Evolutionary conservation across 2,888 invertebrate species (phyloP).

Genomic region (Microctonus aethiopoides): DNA sequence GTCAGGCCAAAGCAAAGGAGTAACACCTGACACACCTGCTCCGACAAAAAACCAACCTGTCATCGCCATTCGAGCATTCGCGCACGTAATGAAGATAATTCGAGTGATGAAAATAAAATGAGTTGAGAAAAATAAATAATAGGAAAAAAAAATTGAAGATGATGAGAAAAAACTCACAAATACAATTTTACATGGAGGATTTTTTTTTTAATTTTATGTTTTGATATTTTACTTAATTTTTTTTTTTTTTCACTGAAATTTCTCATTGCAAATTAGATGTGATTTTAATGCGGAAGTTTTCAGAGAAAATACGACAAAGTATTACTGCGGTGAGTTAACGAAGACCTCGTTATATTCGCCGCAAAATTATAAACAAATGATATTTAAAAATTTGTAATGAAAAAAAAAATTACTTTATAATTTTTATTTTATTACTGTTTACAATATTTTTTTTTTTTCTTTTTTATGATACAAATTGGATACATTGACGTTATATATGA

Average conservation of each 20-base stretch:
- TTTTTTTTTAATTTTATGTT: background rate
- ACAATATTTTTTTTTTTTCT: too few species aligned
- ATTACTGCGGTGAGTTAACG: background rate
- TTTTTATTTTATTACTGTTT: too few species aligned
- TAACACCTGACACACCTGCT: background rate
- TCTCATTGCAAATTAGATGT: background rate
- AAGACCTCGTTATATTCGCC: background rate
- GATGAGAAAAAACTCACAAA: background rate
- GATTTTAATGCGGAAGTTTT: background rate
- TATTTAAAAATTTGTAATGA: too few species aligned
- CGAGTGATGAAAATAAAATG: background rate
- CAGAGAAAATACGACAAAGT: background rate
- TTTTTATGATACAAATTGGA: too few species aligned
- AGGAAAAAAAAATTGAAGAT: background rate
- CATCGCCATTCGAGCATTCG: background rate
- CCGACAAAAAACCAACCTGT: background rate
- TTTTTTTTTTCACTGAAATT: background rate
- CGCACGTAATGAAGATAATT: slow-evolving; percentile 11
- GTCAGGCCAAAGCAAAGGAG: background rate
- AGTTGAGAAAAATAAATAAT: background rate
- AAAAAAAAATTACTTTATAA: too few species aligned
- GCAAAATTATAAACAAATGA: too few species aligned
- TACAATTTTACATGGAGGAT: background rate
- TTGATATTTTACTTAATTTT: background rate
- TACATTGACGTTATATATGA: too few species aligned